Evolutionary conservation across 2,797 vertebrate species (phyloP).

Genomic region (Phaenicophaeus curvirostris): DNA sequence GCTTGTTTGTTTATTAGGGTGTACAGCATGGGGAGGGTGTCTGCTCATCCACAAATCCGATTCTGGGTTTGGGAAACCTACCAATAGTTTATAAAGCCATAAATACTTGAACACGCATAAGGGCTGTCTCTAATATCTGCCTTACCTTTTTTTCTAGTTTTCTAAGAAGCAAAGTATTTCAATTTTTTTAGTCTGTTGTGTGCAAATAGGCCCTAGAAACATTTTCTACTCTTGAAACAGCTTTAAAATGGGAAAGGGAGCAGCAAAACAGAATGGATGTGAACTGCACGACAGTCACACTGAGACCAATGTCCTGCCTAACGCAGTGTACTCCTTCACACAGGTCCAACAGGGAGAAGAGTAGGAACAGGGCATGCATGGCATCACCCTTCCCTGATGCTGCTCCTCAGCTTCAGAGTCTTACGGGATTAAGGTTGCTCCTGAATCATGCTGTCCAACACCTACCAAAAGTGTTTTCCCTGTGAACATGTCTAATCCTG

Average conservation of each 20-base stretch:
- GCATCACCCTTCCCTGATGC: not conserved
- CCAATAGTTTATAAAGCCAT: not conserved
- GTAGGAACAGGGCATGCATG: accelerated
- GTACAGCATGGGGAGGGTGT: not conserved
- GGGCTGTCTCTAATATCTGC: not conserved
- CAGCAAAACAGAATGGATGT: not conserved
- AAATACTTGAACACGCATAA: not conserved
- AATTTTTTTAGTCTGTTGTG: not conserved
- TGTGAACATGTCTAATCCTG: accelerated
- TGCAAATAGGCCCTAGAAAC: not conserved
- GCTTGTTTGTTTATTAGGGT: not conserved
- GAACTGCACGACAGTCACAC: not conserved
- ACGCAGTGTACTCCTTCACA: not conserved
- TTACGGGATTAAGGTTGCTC: not conserved
- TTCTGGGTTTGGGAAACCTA: not conserved
- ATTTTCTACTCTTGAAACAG: not conserved
- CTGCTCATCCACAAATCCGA: not conserved
- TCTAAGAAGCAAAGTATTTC: not conserved
- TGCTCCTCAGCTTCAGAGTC: not conserved
- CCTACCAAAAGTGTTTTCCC: not conserved
- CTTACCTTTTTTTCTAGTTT: not conserved
- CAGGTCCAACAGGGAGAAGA: not conserved
- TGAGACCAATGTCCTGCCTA: not conserved
- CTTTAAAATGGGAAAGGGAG: not conserved
- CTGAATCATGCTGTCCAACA: not conserved